Base-by-base conservation (phyloP, 2,113 vertebrate species). In the Crocuta crocuta region DNA sequence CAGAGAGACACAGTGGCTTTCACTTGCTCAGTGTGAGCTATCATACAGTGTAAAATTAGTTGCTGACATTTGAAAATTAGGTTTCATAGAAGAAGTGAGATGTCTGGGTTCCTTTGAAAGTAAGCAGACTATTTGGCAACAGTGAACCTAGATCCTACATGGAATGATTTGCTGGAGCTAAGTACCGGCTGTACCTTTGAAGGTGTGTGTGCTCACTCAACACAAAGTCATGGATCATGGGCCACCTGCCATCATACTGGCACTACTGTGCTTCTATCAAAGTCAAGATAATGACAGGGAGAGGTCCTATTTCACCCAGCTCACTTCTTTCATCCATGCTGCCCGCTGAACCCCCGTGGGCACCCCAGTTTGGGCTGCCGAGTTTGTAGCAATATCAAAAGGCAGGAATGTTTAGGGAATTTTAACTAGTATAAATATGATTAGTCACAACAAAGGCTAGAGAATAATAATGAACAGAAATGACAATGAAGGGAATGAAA, bases 391-490 rank as follows among this genome's bases (percentile, higher is more conserved):
- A 82, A 66, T 7, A 61, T 31, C 43, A 66, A 84, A 95, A 45
- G 26, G 19, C 1, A 65, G 10, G 33, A 16, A 21, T 11, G 17
- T 48, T 70, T 48, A 78, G 81, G 39, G 53, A 78, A n/a, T 31
- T 55, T 19, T 68, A 33, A 15, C 23, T 89, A 82, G 21, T 4
- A 13, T 35, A 65, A 74, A 68, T 33, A 71, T 12, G 61, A 61
- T 4, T 43, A 33, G 48, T 74, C n/a, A 81, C 50, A 76, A 97
- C 81, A 93, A 78, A 96, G 0, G 0, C 50, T 68, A 89, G 70
- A 1, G 43, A 92, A n/a, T 48, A 95, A 89, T 63, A 48, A 95
- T 74, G 26, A 78, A 58, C 31, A 58, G 48, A 66, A 94, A 96
- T 13, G 23, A 43, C 17, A 93, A 21, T 0, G 6, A 74, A 85